phyloP scores from a whole-genome alignment of 2,797 vertebrate genomes.

The Sphaeramia orbicularis region DNA sequence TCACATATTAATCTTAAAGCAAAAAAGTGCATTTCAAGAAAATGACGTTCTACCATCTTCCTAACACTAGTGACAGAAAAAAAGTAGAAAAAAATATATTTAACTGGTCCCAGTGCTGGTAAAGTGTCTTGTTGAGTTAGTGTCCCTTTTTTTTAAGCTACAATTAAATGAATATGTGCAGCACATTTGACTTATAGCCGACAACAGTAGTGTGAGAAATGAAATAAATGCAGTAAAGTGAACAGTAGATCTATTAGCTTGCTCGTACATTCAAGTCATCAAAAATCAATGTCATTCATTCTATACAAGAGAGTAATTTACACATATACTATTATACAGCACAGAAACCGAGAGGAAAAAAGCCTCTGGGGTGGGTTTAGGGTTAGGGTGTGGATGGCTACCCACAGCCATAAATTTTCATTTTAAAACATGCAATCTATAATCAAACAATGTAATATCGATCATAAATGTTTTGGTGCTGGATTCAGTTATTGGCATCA shows the following conservation, averaged over 20 bases:
- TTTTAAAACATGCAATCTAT: conserved; percentile 78
- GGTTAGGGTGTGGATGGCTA: conserved; percentile 45
- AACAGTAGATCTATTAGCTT: conserved; percentile 49
- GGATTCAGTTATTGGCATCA: conserved; percentile 65
- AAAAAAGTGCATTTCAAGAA: conserved; percentile 37
- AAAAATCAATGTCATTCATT: conserved; percentile 72
- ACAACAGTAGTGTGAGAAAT: conserved; percentile 16
- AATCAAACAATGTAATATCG: conserved; percentile 65
- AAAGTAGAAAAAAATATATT: conserved; percentile 5
- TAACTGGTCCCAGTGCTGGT: conserved; percentile 60
- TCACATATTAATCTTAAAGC: conserved; percentile 11
- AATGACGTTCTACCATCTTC: conserved; percentile 19
- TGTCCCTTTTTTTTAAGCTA: conserved; percentile 73
- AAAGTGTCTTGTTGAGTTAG: conserved; percentile 62
- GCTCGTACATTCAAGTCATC: conserved; percentile 77
- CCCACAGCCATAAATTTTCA: conserved; percentile 48
- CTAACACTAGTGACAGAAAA: conserved; percentile 41
- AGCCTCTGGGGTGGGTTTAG: conserved; percentile 41
- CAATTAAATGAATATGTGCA: conserved; percentile 60
- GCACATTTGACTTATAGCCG: conserved; percentile 36
- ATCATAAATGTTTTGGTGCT: conserved; percentile 62
- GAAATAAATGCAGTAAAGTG: conserved; percentile 28
- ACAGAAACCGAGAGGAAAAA: conserved; percentile 60
- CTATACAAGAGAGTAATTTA: conserved; percentile 79
- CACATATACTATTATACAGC: conserved; percentile 73